Conservation (phyloP, 2,888 invertebrate genomes). For the Limenitis camilla region DNA sequence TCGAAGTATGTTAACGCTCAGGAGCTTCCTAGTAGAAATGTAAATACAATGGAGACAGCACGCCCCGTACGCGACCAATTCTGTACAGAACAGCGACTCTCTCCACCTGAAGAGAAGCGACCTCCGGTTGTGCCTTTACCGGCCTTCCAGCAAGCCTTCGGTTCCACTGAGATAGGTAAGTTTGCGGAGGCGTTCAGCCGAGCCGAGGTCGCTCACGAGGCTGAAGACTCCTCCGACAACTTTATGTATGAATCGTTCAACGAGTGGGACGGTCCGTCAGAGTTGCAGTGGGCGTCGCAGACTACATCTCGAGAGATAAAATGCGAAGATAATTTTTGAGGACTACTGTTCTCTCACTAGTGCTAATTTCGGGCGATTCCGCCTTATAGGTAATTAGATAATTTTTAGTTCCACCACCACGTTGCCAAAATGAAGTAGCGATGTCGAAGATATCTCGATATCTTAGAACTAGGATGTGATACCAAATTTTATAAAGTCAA, state of each 20-base stretch:
- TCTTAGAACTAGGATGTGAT: conserved; percentile 67
- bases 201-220: conserved; percentile 67
- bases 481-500: conserved; percentile 54
- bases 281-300: conserved; percentile 58
- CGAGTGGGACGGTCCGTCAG: conserved; percentile 59
- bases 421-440: conserved; percentile 68
- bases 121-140: conserved; percentile 78
- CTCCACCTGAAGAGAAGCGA: conserved; percentile 53
- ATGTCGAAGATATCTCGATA: conserved; percentile 47
- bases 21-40: conserved; percentile 36
- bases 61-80: conserved; percentile 38
- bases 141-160: conserved; percentile 89
- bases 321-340: conserved; percentile 66
- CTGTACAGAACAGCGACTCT: conserved; percentile 37
- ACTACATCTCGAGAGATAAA: conserved; percentile 59
- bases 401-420: conserved; percentile 69
- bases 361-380: conserved; percentile 50
- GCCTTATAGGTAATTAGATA: conserved; percentile 66
- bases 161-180: conserved; percentile 89
- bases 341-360: conserved; percentile 42
- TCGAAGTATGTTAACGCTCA: conserved; percentile 36
- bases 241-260: conserved; percentile 58
- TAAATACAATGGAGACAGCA: conserved; percentile 32
- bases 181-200: conserved; percentile 83
- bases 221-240: conserved; percentile 53